Evolutionary conservation across 2,888 invertebrate genomes (phyloP), one percentile per base, ranked within the genome.

Genomic region (Aelia acuminata): DNA sequence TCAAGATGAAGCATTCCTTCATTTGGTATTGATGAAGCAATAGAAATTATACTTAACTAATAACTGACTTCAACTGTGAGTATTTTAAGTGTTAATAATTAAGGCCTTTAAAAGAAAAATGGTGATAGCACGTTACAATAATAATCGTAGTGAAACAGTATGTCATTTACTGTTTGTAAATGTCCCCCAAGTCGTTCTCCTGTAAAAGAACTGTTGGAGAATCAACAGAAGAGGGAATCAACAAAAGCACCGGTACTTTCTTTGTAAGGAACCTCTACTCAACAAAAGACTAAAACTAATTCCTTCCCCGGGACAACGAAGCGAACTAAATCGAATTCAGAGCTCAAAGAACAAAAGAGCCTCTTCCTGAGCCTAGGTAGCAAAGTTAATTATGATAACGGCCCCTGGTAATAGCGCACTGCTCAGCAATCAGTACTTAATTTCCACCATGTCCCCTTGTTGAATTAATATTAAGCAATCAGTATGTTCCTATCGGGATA

Each of bases 241-340:
- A 70, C 31, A 70, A 70, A 31, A 35, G 63, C 63, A 70, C 26
- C 0, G 22, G 35, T 70, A 70, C 63, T 70, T 70, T 70, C 63
- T 70, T 70, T 70, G 63, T 70, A 35, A 70, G 63, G 63, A 35
- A 35, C 63, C 63, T n/a, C n/a, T 70, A 70, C 63, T 18, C 63
- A n/a, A n/a, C 63, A 35, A 70, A 70, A 70, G 63, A 70, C 15
- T 70, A 70, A 70, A 70, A 70, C 63, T 70, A 70, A 70, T 70
- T 70, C 63, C 63, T 70, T 20, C 18, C 18, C 35, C 31, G 35
- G 63, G 26, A 31, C 63, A 70, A 70, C 63, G 63, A 70, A 70
- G 63, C 63, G 63, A 70, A 35, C 63, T 70, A 70, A 70, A 70
- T 70, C 63, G 63, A 70, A 70, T 70, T 70, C 63, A 18, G 63